phyloP scores from a whole-genome alignment of 2,888 invertebrate species.

The Aethes cnicana region DNA sequence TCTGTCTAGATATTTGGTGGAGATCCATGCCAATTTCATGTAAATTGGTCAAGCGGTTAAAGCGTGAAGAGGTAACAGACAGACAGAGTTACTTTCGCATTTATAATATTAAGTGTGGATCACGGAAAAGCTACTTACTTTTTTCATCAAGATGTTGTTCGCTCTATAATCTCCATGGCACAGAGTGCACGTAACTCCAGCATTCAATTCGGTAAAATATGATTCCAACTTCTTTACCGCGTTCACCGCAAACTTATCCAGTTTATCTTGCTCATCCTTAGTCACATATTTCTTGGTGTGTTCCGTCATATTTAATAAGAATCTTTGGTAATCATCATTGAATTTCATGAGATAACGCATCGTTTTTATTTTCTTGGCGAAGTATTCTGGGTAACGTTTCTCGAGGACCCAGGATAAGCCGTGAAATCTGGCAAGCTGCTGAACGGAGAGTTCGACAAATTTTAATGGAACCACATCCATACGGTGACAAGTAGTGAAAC shows the following conservation, averaged over 20 bases:
- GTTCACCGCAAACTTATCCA: slow-evolving; percentile 36
- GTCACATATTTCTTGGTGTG: slow-evolving; percentile 33
- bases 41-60: too few species aligned
- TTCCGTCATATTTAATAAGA: slow-evolving; percentile 5
- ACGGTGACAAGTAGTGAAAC: slow-evolving; percentile 46
- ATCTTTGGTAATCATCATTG: slow-evolving; percentile 13
- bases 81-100: too few species aligned
- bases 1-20: too few species aligned
- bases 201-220: slow-evolving; percentile 39
- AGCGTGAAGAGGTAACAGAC: too few species aligned
- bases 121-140: slow-evolving; percentile 21
- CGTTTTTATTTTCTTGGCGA: slow-evolving; percentile 36
- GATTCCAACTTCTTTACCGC: slow-evolving; percentile 39
- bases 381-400: slow-evolving; percentile 47
- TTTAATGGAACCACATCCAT: slow-evolving; percentile 48
- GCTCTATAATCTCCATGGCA: slow-evolving; percentile 32
- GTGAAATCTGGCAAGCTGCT: slow-evolving; percentile 60
- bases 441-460: slow-evolving; percentile 50
- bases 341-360: slow-evolving; percentile 26
- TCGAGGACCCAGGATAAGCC: slow-evolving; percentile 51
- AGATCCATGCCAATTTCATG: too few species aligned
- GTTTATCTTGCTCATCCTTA: slow-evolving; percentile 37
- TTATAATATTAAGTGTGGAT: too few species aligned
- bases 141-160: slow-evolving; percentile 27
- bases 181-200: slow-evolving; percentile 4